Percentiles rank a stretch among this genome's conserved stretches.
phyloP scores from a whole-genome alignment of 2,797 vertebrate genomes.

The Poeciliopsis presidionis region DNA sequence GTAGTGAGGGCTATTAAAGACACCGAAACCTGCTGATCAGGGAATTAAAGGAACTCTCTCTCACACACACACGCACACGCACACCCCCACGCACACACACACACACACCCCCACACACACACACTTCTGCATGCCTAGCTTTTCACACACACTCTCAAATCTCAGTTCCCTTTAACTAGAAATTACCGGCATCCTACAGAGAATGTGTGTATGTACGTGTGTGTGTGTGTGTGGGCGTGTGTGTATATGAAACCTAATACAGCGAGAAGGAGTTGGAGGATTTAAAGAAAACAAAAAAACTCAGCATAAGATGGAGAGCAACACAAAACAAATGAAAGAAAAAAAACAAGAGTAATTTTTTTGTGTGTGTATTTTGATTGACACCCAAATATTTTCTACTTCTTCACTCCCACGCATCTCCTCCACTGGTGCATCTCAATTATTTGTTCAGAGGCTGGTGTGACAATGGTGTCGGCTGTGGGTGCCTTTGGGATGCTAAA shows the following conservation, averaged over 20 bases:
- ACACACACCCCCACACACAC: conserved; percentile 6
- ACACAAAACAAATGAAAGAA: conserved; percentile 15
- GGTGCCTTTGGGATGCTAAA: conserved; percentile 94
- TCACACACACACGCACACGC: conserved; percentile 21
- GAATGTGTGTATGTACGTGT: conserved; percentile 35
- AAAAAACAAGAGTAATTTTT: conserved; percentile 21
- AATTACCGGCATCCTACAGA: conserved; percentile 61
- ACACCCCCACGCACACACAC: conserved; percentile 18
- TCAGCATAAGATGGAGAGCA: not conserved
- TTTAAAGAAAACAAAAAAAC: not conserved
- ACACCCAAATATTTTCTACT: conserved; percentile 58
- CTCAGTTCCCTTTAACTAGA: conserved; percentile 67
- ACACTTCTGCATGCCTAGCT: conserved; percentile 17
- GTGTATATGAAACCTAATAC: conserved; percentile 1
- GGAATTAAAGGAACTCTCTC: conserved; percentile 63
- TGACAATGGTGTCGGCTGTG: conserved; percentile 64
- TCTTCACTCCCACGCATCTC: conserved; percentile 79
- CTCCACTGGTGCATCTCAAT: conserved; percentile 89
- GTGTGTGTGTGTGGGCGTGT: conserved; percentile 17
- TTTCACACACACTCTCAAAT: conserved; percentile 35
- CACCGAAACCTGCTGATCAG: conserved; percentile 74
- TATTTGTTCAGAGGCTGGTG: conserved; percentile 91
- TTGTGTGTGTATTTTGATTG: conserved; percentile 35
- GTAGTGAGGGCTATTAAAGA: conserved; percentile 75
- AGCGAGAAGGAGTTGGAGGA: not conserved